phyloP scores from a whole-genome alignment of 1,140 invertebrate species.

The Anthonomus grandis region DNA sequence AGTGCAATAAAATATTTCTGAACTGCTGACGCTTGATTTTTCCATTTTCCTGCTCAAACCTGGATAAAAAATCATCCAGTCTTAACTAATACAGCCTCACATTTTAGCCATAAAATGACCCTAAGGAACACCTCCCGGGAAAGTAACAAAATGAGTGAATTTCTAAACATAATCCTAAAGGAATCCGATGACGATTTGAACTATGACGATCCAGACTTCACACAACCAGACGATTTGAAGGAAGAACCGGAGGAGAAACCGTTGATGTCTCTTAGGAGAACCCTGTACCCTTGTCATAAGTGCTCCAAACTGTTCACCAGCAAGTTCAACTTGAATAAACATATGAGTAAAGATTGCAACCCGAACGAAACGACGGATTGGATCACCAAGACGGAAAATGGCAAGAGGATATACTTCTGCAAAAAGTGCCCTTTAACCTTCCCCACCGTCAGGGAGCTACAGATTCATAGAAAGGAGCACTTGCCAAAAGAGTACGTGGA shows the following conservation, averaged over 20 bases:
- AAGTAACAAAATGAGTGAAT: not conserved
- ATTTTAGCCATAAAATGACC: constrained; percentile 1
- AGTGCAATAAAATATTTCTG: no score
- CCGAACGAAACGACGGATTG: not conserved
- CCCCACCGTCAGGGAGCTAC: constrained; percentile 16
- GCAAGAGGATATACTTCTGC: constrained; percentile 23
- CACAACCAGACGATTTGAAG: not conserved
- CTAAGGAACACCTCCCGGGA: constrained; percentile 1
- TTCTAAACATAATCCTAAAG: constrained; percentile 3
- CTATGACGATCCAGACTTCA: not conserved
- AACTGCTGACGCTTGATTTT: no score
- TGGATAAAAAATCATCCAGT: no score
- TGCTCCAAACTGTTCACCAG: not conserved
- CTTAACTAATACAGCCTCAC: no score
- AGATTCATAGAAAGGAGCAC: constrained; percentile 32
- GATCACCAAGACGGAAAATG: constrained; percentile 3
- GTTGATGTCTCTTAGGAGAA: not conserved
- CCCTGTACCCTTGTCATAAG: not conserved
- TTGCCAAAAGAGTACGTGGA: constrained; percentile 13
- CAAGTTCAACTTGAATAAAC: not conserved
- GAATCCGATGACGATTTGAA: constrained; percentile 5
- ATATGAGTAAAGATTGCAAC: constrained; percentile 7
- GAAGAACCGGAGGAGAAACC: not conserved
- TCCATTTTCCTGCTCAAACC: no score
- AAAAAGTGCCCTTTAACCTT: constrained; percentile 33